Evolutionary conservation across 2,113 vertebrate genomes (phyloP), one percentile per base, ranked within the genome.

Genomic region (Campylorhamphus procurvoides): DNA sequence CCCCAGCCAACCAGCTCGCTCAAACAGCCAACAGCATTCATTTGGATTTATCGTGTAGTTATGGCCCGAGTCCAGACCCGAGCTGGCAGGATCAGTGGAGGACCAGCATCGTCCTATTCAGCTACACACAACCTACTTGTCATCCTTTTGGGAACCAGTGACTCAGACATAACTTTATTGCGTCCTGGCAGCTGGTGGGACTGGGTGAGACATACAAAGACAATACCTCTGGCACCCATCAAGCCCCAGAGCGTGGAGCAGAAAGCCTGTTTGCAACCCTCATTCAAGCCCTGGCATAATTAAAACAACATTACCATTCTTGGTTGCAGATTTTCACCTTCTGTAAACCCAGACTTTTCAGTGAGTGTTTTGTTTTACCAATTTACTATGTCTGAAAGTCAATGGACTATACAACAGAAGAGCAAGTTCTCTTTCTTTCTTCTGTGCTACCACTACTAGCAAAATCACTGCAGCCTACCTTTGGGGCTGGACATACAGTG

Each of bases 81-180:
- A 97, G 94, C 96, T 98, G 97, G 96, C 97, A 95, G 90, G 84
- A 97, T 94, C 94, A 90, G 74, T 74, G 82, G 74, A 97, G 96
- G 94, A 96, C 93, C 75, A 91, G 94, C 96, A 94, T 63, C 11
- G 6, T 95, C 97, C 97, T 92, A 96, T 98, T 98, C 97, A 98
- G 97, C 94, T 90, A 92, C 97, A 97, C 89, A 94, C 96, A 97
- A 96, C 93, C 93, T 95, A 90, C 97, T 98, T 98, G 98, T 98
- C 96, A 90, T 97, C 96, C 98, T 97, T 98, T 98, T 98, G 96
- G 96, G 97, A 98, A 91, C 63, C 97, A 98, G 93, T 98, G 98
- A 98, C 98, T 98, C 98, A 92, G 80, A 98, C 53, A 5, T 98
- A 98, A 98, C 97, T 96, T 95, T 96, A 97, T 96, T 98, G 97